Evolutionary conservation across 2,797 vertebrate species (phyloP), one percentile per base, ranked within the genome.

Genomic region (Melanotaenia boesemani): DNA sequence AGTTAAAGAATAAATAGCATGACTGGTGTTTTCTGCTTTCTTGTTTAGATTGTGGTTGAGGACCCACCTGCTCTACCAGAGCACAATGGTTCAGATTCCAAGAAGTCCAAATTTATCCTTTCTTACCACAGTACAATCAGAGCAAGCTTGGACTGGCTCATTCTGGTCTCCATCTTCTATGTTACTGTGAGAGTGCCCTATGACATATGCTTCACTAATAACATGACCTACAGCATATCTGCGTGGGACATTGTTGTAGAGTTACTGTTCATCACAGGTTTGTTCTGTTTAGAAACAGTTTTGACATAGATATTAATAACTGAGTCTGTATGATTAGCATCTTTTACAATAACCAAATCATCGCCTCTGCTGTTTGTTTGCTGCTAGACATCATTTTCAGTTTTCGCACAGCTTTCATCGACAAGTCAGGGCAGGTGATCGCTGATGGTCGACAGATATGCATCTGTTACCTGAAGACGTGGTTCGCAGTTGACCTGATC

Each of bases 61-160:
- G 97, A 98, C 86, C 96, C 92, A 59, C 96, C 97, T 60, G 97
- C 97, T 61, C 95, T 99, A 86, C 98, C 98, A 0, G 98, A 99
- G 89, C 99, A 99, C 88, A 99, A 99, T 89, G 98, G 99, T 79
- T 98, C 97, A 32, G 97, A 98, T 86, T 97, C 97, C 91, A 97
- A 99, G 94, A 99, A 98, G 87, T 98, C 98, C 79, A 97, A 96
- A 86, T 98, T 98, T 93, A 98, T 99, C 92, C 87, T 99, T 82
- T 94, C 99, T 79, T 98, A 99, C 95, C 99, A 97, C 94, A 99
- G 97, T 94, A 96, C 96, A 72, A 97, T 97, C 84, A 99, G 99
- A 95, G 97, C 98, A 6, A 97, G 97, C 75, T 99, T 98, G 98
- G 98, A 99, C 90, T 99, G 97, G 98, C 92, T 99, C 82, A 99